Conservation (phyloP, 2,888 invertebrate species). For the Drosophila parthenogenetica region DNA sequence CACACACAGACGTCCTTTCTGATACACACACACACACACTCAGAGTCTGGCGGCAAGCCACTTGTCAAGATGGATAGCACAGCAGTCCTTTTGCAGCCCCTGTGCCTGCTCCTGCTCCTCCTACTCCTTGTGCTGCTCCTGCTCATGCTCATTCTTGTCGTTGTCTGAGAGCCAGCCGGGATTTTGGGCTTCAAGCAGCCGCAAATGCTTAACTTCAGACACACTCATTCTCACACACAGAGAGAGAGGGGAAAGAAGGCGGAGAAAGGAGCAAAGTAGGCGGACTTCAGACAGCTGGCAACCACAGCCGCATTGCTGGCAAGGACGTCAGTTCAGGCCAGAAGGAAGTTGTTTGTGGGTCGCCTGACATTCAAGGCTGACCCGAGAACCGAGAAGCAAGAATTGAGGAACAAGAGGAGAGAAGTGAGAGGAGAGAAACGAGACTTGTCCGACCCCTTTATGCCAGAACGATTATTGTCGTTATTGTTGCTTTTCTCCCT, state of each 20-base stretch:
- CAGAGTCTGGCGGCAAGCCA: slow-evolving; percentile 61
- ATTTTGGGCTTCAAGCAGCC: slow-evolving; percentile 79
- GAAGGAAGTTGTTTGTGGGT: slow-evolving; percentile 78
- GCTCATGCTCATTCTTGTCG: slow-evolving; percentile 30
- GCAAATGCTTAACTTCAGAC: slow-evolving; percentile 79
- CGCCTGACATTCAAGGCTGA: slow-evolving; percentile 71
- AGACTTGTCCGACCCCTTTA: slow-evolving; percentile 58
- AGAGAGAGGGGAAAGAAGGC: slow-evolving; percentile 1
- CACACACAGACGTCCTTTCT: slow-evolving; percentile 16
- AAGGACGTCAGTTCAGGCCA: slow-evolving; percentile 62
- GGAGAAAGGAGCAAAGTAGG: slow-evolving; percentile 5
- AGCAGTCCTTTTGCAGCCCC: slow-evolving; percentile 41
- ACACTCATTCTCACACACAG: slow-evolving; percentile 45
- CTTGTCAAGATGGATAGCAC: slow-evolving; percentile 79
- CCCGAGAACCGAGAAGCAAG: slow-evolving; percentile 48
- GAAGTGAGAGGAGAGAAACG: background rate
- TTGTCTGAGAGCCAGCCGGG: slow-evolving; percentile 64
- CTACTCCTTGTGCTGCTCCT: slow-evolving; percentile 9
- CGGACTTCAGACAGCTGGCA: slow-evolving; percentile 63
- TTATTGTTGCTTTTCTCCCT: slow-evolving; percentile 36
- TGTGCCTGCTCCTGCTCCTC: slow-evolving; percentile 10
- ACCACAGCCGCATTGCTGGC: slow-evolving; percentile 79
- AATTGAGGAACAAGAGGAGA: slow-evolving; percentile 17
- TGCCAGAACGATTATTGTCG: slow-evolving; percentile 57
- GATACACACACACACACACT: slow-evolving; percentile 16